Percentiles rank a stretch among this genome's conserved stretches.
Evolutionary conservation across 2,888 invertebrate genomes (phyloP).

Genomic region (Trichogramma evanescens): DNA sequence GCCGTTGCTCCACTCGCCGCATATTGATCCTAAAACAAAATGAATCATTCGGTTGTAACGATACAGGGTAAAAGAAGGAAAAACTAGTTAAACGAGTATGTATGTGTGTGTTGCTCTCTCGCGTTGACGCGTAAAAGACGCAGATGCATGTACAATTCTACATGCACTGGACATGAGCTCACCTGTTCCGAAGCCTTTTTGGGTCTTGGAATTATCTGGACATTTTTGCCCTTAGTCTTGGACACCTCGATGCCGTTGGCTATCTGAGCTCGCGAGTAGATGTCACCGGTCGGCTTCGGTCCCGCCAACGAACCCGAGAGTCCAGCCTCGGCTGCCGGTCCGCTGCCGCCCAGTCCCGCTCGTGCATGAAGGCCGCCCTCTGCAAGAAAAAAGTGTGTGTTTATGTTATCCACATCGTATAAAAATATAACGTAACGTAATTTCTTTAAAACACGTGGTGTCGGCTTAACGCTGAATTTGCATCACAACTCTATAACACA

Average conservation of each 20-base stretch:
- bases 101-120: no score
- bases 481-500: background rate
- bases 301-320: slow-evolving; percentile 34
- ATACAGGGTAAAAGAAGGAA: no score
- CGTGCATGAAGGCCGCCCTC: slow-evolving; percentile 38
- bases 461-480: no score
- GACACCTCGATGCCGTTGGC: background rate
- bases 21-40: no score
- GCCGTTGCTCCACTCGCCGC: no score
- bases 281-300: slow-evolving; percentile 43
- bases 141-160: no score
- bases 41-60: no score
- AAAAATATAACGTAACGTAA: no score
- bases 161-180: background rate
- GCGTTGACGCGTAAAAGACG: no score
- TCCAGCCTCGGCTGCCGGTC: slow-evolving; percentile 37
- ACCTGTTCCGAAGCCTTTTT: slow-evolving; percentile 12
- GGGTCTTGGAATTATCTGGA: slow-evolving; percentile 26
- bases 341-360: slow-evolving; percentile 37
- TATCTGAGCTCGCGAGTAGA: slow-evolving; percentile 37
- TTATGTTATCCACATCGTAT: no score
- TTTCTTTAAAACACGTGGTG: no score
- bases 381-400: slow-evolving; percentile 10
- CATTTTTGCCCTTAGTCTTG: slow-evolving; percentile 19
- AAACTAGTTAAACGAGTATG: no score